phyloP scores from a whole-genome alignment of 2,113 vertebrate genomes.

The Phylloscopus whistleri region DNA sequence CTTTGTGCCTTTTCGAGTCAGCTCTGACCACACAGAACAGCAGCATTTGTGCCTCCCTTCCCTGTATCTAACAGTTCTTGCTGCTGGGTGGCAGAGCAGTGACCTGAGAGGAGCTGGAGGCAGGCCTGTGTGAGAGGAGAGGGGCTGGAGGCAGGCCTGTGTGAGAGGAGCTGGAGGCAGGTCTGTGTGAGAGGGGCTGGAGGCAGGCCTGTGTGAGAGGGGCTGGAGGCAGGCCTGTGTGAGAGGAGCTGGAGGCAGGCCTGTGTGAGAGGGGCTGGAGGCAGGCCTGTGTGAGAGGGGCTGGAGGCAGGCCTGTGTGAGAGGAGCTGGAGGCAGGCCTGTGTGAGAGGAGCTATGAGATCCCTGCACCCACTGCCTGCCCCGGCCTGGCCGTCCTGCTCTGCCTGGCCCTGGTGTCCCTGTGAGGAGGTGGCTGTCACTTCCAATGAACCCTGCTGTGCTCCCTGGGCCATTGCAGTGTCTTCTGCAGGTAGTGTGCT shows the following conservation, averaged over 20 bases:
- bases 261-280: background rate
- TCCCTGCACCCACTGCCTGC: background rate
- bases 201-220: background rate
- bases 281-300: background rate
- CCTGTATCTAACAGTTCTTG: background rate
- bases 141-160: background rate
- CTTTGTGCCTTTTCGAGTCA: background rate
- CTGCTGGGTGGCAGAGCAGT: background rate
- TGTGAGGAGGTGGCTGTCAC: background rate
- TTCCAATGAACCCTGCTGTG: background rate
- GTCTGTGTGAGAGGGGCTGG: background rate
- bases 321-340: background rate
- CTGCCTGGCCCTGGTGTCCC: background rate
- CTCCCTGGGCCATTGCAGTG: background rate
- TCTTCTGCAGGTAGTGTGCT: background rate
- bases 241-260: background rate
- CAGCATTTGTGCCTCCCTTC: background rate
- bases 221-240: background rate
- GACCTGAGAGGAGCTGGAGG: background rate
- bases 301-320: background rate
- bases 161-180: background rate
- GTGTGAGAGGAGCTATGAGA: accelerated
- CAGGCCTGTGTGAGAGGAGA: background rate
- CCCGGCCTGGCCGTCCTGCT: accelerated
- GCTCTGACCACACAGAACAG: background rate